phyloP scores from a whole-genome alignment of 2,113 vertebrate species.

The Larimichthys crocea region DNA sequence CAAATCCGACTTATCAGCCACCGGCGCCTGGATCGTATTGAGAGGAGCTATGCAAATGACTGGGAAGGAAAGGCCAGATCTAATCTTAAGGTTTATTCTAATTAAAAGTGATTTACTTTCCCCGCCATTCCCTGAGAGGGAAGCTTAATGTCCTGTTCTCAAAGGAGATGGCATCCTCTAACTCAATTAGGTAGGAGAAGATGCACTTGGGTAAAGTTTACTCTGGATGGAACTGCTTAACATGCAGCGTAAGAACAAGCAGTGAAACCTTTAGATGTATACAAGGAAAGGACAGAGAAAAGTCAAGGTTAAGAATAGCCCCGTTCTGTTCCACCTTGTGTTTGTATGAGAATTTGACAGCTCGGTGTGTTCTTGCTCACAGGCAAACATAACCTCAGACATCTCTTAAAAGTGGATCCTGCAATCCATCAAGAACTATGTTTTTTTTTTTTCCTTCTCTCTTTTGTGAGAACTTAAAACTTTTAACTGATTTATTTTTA shows the following conservation, averaged over 20 bases:
- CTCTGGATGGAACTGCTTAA: slow-evolving; percentile 46
- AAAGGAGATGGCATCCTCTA: slow-evolving; percentile 69
- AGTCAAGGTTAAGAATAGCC: slow-evolving; percentile 45
- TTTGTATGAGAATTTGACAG: background rate
- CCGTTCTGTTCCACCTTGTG: background rate
- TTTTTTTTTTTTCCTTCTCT: background rate
- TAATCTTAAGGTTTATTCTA: slow-evolving; percentile 85
- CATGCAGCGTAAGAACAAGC: slow-evolving; percentile 17
- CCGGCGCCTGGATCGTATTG: slow-evolving; percentile 56
- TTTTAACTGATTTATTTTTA: background rate
- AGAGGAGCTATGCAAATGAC: slow-evolving; percentile 76
- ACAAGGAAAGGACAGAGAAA: slow-evolving; percentile 29
- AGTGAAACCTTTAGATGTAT: slow-evolving; percentile 26
- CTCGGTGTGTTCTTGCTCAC: slow-evolving; percentile 22
- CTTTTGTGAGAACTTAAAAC: background rate
- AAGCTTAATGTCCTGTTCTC: slow-evolving; percentile 78
- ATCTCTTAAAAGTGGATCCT: slow-evolving; percentile 4
- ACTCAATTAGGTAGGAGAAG: slow-evolving; percentile 71
- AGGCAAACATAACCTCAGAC: slow-evolving; percentile 4
- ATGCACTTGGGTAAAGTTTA: slow-evolving; percentile 73
- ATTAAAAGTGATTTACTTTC: slow-evolving; percentile 85
- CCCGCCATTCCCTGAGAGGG: slow-evolving; percentile 59
- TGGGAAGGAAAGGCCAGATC: slow-evolving; percentile 71
- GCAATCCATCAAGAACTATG: background rate
- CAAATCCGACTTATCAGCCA: slow-evolving; percentile 79